Base-by-base conservation (phyloP, 2,888 invertebrate species). In the Tenthredo livida region DNA sequence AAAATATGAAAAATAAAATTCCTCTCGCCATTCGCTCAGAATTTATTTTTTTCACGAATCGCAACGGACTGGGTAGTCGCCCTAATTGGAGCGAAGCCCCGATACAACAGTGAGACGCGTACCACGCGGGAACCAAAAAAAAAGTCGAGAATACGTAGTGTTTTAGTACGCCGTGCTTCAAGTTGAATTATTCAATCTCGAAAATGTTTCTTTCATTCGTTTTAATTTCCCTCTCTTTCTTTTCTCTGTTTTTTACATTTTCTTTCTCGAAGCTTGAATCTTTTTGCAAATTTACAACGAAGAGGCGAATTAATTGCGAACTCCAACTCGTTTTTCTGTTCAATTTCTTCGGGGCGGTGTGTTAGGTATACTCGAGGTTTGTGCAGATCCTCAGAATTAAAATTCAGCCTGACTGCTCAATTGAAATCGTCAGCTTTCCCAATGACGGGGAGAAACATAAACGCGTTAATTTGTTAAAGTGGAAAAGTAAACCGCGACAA, bases 71-170 rank as follows among this genome's bases (percentile, higher is more conserved):
- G 29, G 29, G 29, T 29, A 29, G 29, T 73, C 29, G 29, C 75
- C 50, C 29, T 50, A 75, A 75, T 75, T 50, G 75, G 75, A 33
- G 75, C 25, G 29, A 50, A 75, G 50, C 75, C 75, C 75, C 50
- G 75, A 17, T 37, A 40, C 40, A 37, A 37, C 12, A 40, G 9
- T 10, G 17, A n/a, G 5, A 12, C n/a, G n/a, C 33, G 15, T 29
- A 40, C 10, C 40, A 6, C 6, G 25, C 40, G 72, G 43, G n/a
- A 50, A 17, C 50, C 17, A 29, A 77, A 77, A 77, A 77, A 12
- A n/a, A n/a, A n/a, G n/a, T n/a, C n/a, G n/a, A 50, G 54, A 50
- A 77, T 50, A 77, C 75, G 50, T 25, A 50, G 37, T 50, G 50
- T 75, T 29, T 50, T 50, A 47, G 54, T 25, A 50, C 29, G 25